A percentile compares a stretch with the other conserved stretches of the same genome.
phyloP scores from a whole-genome alignment of 2,888 invertebrate genomes.

The Fragum sueziense region DNA sequence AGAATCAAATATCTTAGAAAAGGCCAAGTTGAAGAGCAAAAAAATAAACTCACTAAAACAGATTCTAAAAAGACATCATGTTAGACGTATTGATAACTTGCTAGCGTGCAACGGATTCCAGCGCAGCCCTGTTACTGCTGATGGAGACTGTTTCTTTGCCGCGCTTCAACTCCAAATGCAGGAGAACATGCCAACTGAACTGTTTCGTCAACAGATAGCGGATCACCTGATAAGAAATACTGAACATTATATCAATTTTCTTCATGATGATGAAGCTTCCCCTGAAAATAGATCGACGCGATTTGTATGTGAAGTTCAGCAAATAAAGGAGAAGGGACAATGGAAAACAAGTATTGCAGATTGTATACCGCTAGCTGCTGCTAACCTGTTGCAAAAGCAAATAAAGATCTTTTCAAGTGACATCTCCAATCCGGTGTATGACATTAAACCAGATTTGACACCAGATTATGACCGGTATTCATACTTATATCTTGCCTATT shows the following conservation, averaged over 20 bases:
- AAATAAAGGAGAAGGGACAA: not conserved
- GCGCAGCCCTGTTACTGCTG: not conserved
- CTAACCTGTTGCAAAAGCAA: not conserved
- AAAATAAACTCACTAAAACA: too few relatives aligned
- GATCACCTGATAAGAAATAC: not conserved
- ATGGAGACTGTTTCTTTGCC: not conserved
- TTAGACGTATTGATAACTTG: not conserved
- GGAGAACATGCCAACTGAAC: not conserved
- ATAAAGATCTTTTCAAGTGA: not conserved
- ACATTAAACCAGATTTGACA: not conserved
- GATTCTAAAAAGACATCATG: not conserved
- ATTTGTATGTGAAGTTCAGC: not conserved
- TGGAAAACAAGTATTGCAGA: slow-evolving; percentile 7
- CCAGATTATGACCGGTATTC: not conserved
- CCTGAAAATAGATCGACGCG: not conserved
- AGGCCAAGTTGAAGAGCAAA: not conserved
- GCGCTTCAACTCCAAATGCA: not conserved
- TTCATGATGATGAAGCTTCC: not conserved
- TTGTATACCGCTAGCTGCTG: not conserved
- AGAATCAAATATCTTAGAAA: too few relatives aligned
- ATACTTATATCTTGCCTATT: not conserved
- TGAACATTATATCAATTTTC: slow-evolving; percentile 9
- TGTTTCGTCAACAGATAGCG: not conserved
- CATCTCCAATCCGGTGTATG: not conserved
- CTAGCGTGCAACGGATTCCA: slow-evolving; percentile 2